phyloP scores from a whole-genome alignment of 2,113 vertebrate species.

The Carassius gibelio region DNA sequence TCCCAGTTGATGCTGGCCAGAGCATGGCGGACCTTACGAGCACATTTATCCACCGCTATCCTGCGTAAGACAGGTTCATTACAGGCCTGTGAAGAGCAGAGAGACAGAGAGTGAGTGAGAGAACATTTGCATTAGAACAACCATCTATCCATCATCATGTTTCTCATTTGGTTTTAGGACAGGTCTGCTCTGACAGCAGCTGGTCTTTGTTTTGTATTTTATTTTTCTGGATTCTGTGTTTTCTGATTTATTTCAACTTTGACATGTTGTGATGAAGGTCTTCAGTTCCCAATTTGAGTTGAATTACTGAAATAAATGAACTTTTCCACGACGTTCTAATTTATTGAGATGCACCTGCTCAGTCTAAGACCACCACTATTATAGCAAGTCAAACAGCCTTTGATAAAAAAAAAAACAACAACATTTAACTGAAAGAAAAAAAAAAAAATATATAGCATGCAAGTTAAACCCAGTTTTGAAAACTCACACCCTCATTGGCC shows the following conservation, averaged over 20 bases:
- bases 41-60: conserved; percentile 94
- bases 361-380: not conserved
- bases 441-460: not conserved
- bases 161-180: not conserved
- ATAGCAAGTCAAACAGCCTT: not conserved
- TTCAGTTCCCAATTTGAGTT: too few relatives aligned
- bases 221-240: too few relatives aligned
- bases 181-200: not conserved
- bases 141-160: not conserved
- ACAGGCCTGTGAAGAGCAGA: conserved; percentile 75
- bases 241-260: too few relatives aligned
- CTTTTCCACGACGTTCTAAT: too few relatives aligned
- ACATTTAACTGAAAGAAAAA: not conserved
- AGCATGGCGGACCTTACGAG: conserved; percentile 90
- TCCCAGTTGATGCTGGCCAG: conserved; percentile 94
- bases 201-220: too few relatives aligned
- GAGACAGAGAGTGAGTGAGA: conserved; percentile 22
- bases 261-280: too few relatives aligned
- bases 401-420: not conserved
- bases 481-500: conserved; percentile 91
- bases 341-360: not conserved
- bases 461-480: not conserved
- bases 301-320: too few relatives aligned
- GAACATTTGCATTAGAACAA: not conserved
- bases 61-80: conserved; percentile 92